phyloP scores from a whole-genome alignment of 2,113 vertebrate species.

The Sinocyclocheilus maitianheensis region DNA sequence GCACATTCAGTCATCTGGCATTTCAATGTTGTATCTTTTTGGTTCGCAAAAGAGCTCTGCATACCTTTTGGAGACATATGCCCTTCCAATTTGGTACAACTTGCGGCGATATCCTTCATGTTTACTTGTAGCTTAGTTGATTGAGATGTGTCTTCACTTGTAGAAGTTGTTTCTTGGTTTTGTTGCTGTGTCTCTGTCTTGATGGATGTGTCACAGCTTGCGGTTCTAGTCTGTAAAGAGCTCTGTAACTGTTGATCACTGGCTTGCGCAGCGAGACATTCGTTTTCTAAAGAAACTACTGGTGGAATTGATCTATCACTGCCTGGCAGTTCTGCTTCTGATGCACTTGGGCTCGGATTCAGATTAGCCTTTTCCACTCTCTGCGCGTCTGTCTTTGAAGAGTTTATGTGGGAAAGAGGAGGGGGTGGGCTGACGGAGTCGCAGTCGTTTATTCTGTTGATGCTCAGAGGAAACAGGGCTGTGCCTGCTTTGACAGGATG shows the following conservation, averaged over 20 bases:
- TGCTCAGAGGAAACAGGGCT: constrained; percentile 46
- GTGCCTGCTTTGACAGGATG: constrained; percentile 55
- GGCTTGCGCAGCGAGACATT: constrained; percentile 1
- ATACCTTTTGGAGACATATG: background rate
- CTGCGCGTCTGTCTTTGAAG: constrained; percentile 55
- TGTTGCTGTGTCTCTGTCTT: background rate
- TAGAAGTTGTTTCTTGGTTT: background rate
- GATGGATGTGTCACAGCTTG: constrained; percentile 11
- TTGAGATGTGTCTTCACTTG: constrained; percentile 44
- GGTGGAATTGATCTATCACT: constrained; percentile 42
- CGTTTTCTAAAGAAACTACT: constrained; percentile 36
- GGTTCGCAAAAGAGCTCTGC: constrained; percentile 35
- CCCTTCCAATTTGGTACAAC: constrained; percentile 53
- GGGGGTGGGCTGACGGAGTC: constrained; percentile 59
- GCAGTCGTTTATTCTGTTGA: constrained; percentile 56
- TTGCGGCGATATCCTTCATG: constrained; percentile 50
- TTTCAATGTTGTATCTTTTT: constrained; percentile 32
- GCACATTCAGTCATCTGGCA: constrained; percentile 60
- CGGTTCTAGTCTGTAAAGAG: constrained; percentile 44
- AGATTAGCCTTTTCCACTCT: constrained; percentile 40
- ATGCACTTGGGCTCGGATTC: constrained; percentile 52
- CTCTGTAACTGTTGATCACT: constrained; percentile 57
- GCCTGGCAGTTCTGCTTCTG: constrained; percentile 50
- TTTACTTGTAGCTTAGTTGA: constrained; percentile 46
- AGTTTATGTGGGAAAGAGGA: constrained; percentile 41